phyloP scores from a whole-genome alignment of 2,113 vertebrate species.

The Pantherophis guttatus region DNA sequence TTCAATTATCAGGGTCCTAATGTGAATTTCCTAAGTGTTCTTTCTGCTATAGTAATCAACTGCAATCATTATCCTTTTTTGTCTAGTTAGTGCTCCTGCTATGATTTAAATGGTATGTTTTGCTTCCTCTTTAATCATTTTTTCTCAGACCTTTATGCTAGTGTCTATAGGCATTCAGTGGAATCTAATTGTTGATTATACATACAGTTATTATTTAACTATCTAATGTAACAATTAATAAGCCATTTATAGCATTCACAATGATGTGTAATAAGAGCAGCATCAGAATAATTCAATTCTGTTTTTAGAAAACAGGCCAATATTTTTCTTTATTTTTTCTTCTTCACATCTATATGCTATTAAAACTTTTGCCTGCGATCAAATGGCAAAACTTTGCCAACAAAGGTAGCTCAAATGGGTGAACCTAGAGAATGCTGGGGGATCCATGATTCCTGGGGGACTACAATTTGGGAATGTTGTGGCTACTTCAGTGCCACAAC shows the following conservation, averaged over 20 bases:
- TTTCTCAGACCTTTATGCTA: slow-evolving; percentile 43
- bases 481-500: background rate
- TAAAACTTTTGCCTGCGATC: background rate
- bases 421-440: background rate
- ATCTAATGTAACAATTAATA: slow-evolving; percentile 23
- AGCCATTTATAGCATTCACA: slow-evolving; percentile 35
- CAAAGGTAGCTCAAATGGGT: background rate
- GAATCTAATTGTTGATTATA: slow-evolving; percentile 51
- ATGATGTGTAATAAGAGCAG: slow-evolving; percentile 17
- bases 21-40: slow-evolving; percentile 52
- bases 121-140: slow-evolving; percentile 51
- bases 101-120: slow-evolving; percentile 56
- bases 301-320: slow-evolving; percentile 18
- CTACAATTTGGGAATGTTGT: background rate
- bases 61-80: slow-evolving; percentile 3
- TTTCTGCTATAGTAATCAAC: slow-evolving; percentile 37
- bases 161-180: slow-evolving; percentile 31
- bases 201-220: slow-evolving; percentile 39
- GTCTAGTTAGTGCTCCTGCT: slow-evolving; percentile 36
- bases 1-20: slow-evolving; percentile 31
- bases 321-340: slow-evolving; percentile 15
- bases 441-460: background rate
- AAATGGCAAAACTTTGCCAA: background rate
- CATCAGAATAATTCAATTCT: slow-evolving; percentile 21
- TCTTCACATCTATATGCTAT: background rate